Base-by-base conservation (phyloP, 2,888 invertebrate species). In the Parnassius glacialis region DNA sequence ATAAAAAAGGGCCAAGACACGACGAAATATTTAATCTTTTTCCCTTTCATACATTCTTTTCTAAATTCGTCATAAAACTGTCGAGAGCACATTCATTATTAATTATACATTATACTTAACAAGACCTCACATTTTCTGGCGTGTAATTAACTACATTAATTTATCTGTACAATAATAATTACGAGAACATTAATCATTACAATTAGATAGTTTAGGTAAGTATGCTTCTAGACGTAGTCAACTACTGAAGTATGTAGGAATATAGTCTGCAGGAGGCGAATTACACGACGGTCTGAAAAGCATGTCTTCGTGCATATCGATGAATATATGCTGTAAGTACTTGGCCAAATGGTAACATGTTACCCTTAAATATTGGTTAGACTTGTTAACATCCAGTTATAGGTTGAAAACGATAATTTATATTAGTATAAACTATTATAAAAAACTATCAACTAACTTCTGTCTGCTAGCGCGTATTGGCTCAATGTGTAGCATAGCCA, bases 11-110 rank as follows among this genome's bases (percentile, higher is more conserved):
- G 78, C 83, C 75, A 75, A 81, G 91, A 91, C 90, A 91, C 90
- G 91, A 92, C 91, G 91, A 91, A 90, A 82, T 90, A 90, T 91
- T 91, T 90, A 90, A 88, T 90, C 85, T 87, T 85, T 61, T 88
- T 87, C 76, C 83, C 83, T 90, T 88, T 87, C 89, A 84, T 91
- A 91, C 91, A 91, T 83, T 90, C 83, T 88, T 87, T 90, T 90
- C 90, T 90, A 89, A 89, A 90, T 91, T 91, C 90, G 90, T 90
- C 90, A 87, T 88, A 85, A 85, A 89, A 90, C 86, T 87, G 86
- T 87, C 86, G 85, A 87, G 90, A 90, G 90, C 90, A 91, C 90
- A 92, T 91, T 87, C 88, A 91, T 85, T 84, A 79, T 84, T 86
- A 88, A 85, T 85, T 80, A 85, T 84, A 87, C 85, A 87, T 87